Evolutionary conservation across 1,140 invertebrate genomes (phyloP).

Genomic region (Lucilia cuprina): DNA sequence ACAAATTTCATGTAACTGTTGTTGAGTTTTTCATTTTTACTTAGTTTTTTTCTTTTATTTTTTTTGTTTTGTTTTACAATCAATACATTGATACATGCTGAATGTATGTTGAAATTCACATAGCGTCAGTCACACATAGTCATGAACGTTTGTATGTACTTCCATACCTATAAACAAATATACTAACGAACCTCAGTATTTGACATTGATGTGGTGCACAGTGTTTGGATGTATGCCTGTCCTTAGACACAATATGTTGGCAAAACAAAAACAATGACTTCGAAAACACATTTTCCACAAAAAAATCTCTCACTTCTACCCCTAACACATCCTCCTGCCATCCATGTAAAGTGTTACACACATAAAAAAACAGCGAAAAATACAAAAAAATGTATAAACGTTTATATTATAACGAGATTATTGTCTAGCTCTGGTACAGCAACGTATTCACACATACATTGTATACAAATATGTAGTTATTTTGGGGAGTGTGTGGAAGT

Average conservation of each 20-base stretch:
- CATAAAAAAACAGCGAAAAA: background rate
- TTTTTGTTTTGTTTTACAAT: background rate
- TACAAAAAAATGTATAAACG: background rate
- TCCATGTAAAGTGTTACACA: background rate
- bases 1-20: background rate
- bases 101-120: background rate
- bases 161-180: background rate
- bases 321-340: background rate
- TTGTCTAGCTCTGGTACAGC: background rate
- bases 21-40: background rate
- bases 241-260: slow-evolving; percentile 4
- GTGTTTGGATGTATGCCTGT: background rate
- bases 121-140: too few relatives aligned
- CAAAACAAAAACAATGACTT: background rate
- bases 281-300: background rate
- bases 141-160: background rate
- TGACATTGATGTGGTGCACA: slow-evolving; percentile 7
- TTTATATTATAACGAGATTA: slow-evolving; percentile 15
- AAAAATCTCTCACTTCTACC: background rate
- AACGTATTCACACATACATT: too few relatives aligned
- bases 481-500: background rate
- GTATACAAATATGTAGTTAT: background rate
- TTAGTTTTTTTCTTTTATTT: background rate
- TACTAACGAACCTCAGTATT: slow-evolving; percentile 17
- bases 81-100: background rate